Base-by-base conservation (phyloP, 2,113 vertebrate genomes). In the Porphyrio hochstetteri region DNA sequence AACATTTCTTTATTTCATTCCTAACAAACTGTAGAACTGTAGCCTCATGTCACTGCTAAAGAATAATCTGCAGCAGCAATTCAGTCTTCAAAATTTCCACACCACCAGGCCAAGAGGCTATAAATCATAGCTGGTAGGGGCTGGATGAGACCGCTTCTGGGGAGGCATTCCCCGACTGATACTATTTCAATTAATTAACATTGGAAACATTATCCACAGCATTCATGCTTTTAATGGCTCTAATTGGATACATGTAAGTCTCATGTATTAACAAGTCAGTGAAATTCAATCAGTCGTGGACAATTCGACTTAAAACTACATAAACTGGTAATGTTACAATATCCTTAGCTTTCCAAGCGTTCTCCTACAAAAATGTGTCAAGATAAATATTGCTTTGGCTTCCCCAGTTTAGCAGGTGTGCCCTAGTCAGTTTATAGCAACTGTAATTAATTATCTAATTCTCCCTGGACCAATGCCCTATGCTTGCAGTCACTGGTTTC, bases 351-450 rank as follows among this genome's bases (percentile, higher is more conserved):
- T 95, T 92, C 81, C 77, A 86, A 95, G 52, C 16, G 44, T 78
- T 95, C 69, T 92, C 40, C 74, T 60, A 64, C 77, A 84, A 92
- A 92, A 93, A 91, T 81, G 69, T 75, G 80, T 86, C 83, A 94
- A 89, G 92, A 88, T 90, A 96, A 96, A 93, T 71, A 91, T 12
- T 92, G 42, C 72, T 78, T 93, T 92, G 69, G 61, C 81, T 93
- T 93, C 42, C 72, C 0, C 3, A 27, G 23, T 76, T 84, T 75
- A 95, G 89, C 96, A 95, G 86, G 93, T 96, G 86, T 78, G 83
- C 57, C n/a, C 44, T 53, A 91, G 33, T 57, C 0, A 0, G 69
- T n/a, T 93, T 82, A 64, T 21, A 82, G 48, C 86, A 89, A 89
- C 61, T 61, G 81, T 65, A 71, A 60, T 96, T 91, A 84, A 84